A percentile compares a stretch with the other conserved stretches of the same genome.
phyloP scores from a whole-genome alignment of 1,140 invertebrate species.

The Protaetia brevitarsis region DNA sequence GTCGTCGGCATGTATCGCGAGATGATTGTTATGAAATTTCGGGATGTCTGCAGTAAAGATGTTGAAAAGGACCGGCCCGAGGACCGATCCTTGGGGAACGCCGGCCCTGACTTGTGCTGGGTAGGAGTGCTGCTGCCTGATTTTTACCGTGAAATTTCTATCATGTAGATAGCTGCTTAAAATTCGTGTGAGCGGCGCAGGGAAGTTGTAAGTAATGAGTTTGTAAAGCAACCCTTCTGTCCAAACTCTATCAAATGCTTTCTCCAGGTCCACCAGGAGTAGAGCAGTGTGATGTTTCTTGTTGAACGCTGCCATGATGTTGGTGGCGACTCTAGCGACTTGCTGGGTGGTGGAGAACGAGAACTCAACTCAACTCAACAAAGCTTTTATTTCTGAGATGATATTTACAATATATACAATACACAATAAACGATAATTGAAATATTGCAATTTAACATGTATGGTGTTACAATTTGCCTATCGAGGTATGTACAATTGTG shows the following conservation, averaged over 20 bases:
- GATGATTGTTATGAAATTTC: neutral
- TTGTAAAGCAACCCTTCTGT: no score
- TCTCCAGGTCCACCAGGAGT: constrained; percentile 34
- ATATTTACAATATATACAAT: no score
- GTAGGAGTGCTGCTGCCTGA: constrained; percentile 18
- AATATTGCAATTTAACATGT: no score
- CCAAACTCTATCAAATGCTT: no score
- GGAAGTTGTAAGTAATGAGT: no score
- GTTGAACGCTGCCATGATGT: constrained; percentile 36
- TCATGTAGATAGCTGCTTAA: constrained; percentile 41
- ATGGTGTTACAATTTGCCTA: no score
- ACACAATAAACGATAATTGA: no score
- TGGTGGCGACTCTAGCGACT: constrained; percentile 27
- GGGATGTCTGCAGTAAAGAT: neutral
- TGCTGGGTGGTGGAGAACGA: constrained; percentile 30
- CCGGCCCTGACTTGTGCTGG: constrained; percentile 31
- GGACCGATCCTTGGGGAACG: neutral
- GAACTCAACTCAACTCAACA: constrained; percentile 37
- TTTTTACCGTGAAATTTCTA: constrained; percentile 31
- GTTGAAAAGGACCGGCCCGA: neutral
- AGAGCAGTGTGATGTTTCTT: constrained; percentile 34
- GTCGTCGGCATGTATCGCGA: neutral
- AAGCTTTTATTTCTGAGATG: no score
- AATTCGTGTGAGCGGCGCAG: no score
- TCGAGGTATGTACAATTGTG: no score